phyloP scores from a whole-genome alignment of 2,797 vertebrate genomes.

The Siniperca undulata region DNA sequence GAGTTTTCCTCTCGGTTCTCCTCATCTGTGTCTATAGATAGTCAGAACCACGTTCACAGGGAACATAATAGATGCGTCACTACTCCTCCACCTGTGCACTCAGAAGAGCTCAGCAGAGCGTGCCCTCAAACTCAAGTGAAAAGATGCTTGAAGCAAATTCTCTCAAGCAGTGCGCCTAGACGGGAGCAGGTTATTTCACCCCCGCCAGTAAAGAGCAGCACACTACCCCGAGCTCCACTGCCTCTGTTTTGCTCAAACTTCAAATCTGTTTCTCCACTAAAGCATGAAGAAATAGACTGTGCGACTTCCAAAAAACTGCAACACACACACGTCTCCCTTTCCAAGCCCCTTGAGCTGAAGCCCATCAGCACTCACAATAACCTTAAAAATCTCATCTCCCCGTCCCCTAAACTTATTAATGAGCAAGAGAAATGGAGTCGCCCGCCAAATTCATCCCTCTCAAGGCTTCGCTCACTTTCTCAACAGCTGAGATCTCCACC shows the following conservation, averaged over 20 bases:
- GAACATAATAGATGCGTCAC: constrained; percentile 43
- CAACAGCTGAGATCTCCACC: constrained; percentile 66
- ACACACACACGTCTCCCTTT: constrained; percentile 6
- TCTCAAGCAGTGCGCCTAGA: constrained; percentile 19
- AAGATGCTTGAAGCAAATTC: constrained; percentile 34
- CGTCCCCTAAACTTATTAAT: constrained; percentile 15
- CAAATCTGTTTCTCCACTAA: constrained; percentile 29
- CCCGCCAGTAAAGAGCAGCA: not conserved
- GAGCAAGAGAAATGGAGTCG: constrained; percentile 39
- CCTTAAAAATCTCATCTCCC: constrained; percentile 40
- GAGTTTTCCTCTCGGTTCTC: constrained; percentile 69
- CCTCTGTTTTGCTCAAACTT: constrained; percentile 53
- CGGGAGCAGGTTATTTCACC: constrained; percentile 61
- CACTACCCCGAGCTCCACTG: not conserved
- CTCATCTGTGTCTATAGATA: constrained; percentile 65
- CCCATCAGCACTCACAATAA: constrained; percentile 24
- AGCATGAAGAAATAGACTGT: constrained; percentile 23
- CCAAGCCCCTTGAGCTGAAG: constrained; percentile 42
- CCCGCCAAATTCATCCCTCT: constrained; percentile 68
- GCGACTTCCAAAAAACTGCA: constrained; percentile 12
- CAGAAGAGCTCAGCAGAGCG: constrained; percentile 18
- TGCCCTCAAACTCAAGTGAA: constrained; percentile 29
- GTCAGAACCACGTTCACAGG: constrained; percentile 49
- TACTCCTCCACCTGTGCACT: constrained; percentile 39
- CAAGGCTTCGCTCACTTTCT: constrained; percentile 64